These are phyloP conservation scores for Solenopsis invicta DNA, from an alignment of 1,140 invertebrate genomes.

Conservation along the genomic window DNA sequence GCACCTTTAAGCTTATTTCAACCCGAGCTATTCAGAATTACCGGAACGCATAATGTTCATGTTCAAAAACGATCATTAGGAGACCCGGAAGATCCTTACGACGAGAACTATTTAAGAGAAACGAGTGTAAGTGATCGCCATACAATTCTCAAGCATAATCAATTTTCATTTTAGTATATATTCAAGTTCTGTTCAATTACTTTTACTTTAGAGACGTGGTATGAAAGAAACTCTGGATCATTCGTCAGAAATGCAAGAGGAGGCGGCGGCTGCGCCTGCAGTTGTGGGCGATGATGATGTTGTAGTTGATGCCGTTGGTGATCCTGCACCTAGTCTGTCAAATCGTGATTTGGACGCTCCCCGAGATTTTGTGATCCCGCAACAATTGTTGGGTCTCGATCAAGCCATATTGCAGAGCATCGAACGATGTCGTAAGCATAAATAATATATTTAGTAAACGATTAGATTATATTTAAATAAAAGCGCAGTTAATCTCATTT, in stretches of 20 bases:
- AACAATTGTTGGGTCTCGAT: conserved; percentile 95
- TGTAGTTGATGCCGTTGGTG: conserved; percentile 92
- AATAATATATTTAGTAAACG: conserved; percentile 22
- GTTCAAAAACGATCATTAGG: conserved; percentile 92
- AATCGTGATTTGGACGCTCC: conserved; percentile 86
- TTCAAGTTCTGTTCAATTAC: background rate
- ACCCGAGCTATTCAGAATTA: conserved; percentile 95
- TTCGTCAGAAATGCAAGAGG: conserved; percentile 85
- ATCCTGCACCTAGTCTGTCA: conserved; percentile 84
- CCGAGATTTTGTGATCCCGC: conserved; percentile 90
- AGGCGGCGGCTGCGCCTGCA: conserved; percentile 78
- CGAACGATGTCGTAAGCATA: conserved; percentile 92
- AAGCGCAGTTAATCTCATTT: conserved; percentile 52
- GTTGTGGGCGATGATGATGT: conserved; percentile 91
- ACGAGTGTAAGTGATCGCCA: conserved; percentile 90
- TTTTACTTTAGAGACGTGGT: conserved; percentile 86
- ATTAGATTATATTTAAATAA: background rate
- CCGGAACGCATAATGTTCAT: conserved; percentile 91
- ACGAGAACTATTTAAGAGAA: conserved; percentile 96
- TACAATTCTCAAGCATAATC: background rate
- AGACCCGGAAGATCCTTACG: conserved; percentile 97
- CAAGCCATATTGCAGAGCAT: conserved; percentile 97
- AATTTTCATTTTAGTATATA: conserved; percentile 23
- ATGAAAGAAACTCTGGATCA: conserved; percentile 90
- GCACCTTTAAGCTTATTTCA: conserved; percentile 96